Evolutionary conservation across 2,797 vertebrate genomes (phyloP).

Genomic region (Limnodromus scolopaceus): DNA sequence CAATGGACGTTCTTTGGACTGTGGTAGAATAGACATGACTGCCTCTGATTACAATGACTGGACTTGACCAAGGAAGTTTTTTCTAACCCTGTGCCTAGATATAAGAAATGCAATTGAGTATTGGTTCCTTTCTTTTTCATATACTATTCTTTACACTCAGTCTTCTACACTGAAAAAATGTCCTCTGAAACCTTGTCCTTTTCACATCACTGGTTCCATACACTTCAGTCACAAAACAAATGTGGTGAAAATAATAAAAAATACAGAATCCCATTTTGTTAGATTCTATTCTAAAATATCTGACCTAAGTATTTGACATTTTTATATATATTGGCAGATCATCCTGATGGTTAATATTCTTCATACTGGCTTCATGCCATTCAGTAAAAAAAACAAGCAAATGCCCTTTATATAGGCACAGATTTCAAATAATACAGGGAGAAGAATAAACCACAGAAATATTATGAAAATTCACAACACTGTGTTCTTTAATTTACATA

Average conservation of each 20-base stretch:
- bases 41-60: neutral
- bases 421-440: neutral
- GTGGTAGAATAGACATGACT: neutral
- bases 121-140: neutral
- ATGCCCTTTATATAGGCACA: neutral
- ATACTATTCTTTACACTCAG: neutral
- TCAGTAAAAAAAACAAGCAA: neutral
- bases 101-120: neutral
- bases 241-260: neutral
- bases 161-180: neutral
- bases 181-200: neutral
- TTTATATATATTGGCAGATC: neutral
- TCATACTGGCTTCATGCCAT: neutral
- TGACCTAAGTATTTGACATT: neutral
- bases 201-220: neutral
- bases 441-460: neutral
- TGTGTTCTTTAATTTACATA: neutral
- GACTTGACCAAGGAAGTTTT: neutral
- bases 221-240: neutral
- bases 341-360: neutral
- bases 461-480: neutral
- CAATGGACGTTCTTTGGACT: neutral
- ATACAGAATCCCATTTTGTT: neutral
- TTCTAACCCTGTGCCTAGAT: neutral
- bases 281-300: neutral